Base-by-base conservation (phyloP, 2,797 vertebrate species). In the Manis javanica region DNA sequence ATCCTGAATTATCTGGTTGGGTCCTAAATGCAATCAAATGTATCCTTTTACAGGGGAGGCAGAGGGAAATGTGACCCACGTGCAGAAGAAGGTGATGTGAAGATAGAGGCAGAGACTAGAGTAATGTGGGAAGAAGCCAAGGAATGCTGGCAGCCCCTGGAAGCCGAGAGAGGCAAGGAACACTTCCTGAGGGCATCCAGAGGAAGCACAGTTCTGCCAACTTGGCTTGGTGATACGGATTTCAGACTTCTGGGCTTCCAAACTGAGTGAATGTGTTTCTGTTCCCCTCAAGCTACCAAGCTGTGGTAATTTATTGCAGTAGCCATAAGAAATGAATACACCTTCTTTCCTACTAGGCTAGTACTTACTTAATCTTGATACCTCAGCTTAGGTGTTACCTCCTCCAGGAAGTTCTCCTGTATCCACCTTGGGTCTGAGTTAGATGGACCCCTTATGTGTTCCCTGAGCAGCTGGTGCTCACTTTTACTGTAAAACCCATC, bases 201-300 rank as follows among this genome's bases (percentile, higher is more conserved):
- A 49, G 68, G 29, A 61, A 42, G 75, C 2, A 0, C 0, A 16
- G n/a, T 13, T 37, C 31, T 12, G 51, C 15, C 34, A 11, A 0
- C 11, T 1, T n/a, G 0, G 2, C 53, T 18, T 0, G 0, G 3
- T 6, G 39, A 46, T 23, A 24, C n/a, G 1, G 34, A 66, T 46
- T 24, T 63, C 59, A 42, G 14, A 66, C 51, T 63, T 91, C 34
- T 13, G 6, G 18, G 3, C n/a, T 89, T 89, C 31, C 42, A 59
- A 68, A 57, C 26, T 7, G 57, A 91, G 46, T 37, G 69, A 53
- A 34, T 23, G 19, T 3, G 14, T 68, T 79, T 63, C 18, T 66
- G 7, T 34, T 68, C 10, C 55, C 55, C 55, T 51, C 49, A 29
- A 49, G 79, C 37, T 14, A 57, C 12, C 16, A 64, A 49, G 1